Conservation (phyloP, 2,888 invertebrate species). For the Morinoia aosen region DNA sequence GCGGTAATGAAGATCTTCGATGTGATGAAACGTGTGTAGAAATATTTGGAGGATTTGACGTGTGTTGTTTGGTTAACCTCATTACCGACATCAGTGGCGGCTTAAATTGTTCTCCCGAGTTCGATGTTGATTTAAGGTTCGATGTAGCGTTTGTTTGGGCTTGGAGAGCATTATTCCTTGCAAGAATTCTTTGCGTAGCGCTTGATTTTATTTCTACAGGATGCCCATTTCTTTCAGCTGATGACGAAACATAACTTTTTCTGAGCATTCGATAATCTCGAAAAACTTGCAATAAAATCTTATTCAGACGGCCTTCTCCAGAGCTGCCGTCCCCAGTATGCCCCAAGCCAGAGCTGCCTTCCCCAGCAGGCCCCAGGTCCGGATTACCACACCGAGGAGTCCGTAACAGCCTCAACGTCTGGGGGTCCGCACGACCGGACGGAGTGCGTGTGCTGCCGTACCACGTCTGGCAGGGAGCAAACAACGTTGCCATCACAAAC, state of each 20-base stretch:
- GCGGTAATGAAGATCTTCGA: too few species aligned
- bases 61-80: too few species aligned
- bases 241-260: neutral
- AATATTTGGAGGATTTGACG: too few species aligned
- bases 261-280: neutral
- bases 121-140: too few species aligned
- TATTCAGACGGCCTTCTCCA: neutral
- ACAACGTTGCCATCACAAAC: too few species aligned
- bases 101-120: too few species aligned
- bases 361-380: slow-evolving; percentile 34
- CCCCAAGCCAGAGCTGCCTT: neutral
- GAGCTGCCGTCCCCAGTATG: neutral
- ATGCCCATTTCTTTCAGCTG: neutral
- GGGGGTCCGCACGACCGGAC: slow-evolving; percentile 53
- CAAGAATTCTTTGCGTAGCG: too few species aligned
- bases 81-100: too few species aligned
- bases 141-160: too few species aligned
- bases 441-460: slow-evolving; percentile 55
- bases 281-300: neutral
- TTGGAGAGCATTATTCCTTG: too few species aligned
- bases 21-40: too few species aligned
- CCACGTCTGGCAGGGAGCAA: slow-evolving; percentile 31
- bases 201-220: too few species aligned
- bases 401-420: slow-evolving; percentile 55
- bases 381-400: slow-evolving; percentile 62